These are phyloP conservation scores for Zalophus californianus DNA, from an alignment of 2,797 vertebrate species.

Conservation along the genomic window DNA sequence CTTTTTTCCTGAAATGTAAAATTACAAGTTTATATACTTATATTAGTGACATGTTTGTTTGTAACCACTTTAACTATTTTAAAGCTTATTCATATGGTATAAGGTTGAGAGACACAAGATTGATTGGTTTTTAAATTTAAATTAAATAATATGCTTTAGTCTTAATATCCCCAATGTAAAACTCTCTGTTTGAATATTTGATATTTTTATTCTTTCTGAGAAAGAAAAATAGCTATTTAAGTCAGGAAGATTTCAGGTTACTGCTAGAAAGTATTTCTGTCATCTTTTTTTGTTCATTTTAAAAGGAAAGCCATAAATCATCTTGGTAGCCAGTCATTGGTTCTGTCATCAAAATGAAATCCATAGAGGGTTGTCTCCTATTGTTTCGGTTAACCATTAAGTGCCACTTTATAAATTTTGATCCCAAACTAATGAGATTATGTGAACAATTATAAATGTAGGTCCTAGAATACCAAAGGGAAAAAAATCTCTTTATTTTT, in stretches of 20 bases:
- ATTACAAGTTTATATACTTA: not conserved
- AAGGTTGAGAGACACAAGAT: not conserved
- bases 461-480: not conserved
- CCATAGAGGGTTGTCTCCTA: not conserved
- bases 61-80: not conserved
- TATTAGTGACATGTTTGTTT: not conserved
- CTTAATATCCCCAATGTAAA: not conserved
- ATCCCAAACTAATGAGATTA: not conserved
- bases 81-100: not conserved
- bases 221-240: conserved; percentile 42
- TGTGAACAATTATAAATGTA: conserved; percentile 49
- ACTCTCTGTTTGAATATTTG: not conserved
- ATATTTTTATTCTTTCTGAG: conserved; percentile 9
- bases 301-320: not conserved
- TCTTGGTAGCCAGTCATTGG: not conserved
- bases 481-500: not conserved
- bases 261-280: conserved; percentile 43
- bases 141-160: not conserved
- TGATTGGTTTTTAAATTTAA: conserved; percentile 17
- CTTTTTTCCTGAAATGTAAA: not conserved
- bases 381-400: not conserved
- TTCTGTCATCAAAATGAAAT: conserved; percentile 31
- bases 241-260: not conserved
- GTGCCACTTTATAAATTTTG: conserved; percentile 38
- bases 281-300: not conserved